A percentile compares a stretch with the other conserved stretches of the same genome.
Conservation (phyloP, 2,888 invertebrate species). For the Drosophila leonis region DNA sequence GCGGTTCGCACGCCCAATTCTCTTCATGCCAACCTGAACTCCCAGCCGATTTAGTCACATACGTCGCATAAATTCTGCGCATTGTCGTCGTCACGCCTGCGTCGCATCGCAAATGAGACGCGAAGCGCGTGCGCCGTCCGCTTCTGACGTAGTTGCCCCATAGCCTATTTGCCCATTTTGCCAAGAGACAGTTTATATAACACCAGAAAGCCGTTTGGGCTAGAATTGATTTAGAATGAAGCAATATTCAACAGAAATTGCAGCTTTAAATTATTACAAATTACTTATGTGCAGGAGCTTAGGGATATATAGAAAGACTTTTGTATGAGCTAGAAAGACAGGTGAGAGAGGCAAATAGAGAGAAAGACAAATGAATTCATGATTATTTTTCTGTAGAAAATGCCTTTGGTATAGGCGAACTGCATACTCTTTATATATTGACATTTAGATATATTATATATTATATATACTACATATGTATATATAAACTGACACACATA, state of each 20-base stretch:
- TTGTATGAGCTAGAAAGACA: too few species aligned
- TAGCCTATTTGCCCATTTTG: conserved; percentile 54
- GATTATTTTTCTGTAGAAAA: too few species aligned
- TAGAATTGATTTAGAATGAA: neutral
- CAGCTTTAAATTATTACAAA: neutral
- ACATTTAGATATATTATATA: too few species aligned
- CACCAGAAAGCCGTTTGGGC: conserved; percentile 31
- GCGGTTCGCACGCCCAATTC: conserved; percentile 65
- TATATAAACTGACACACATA: too few species aligned
- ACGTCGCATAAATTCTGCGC: conserved; percentile 41
- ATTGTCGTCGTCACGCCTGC: conserved; percentile 36
- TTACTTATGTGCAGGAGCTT: too few species aligned
- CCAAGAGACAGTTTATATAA: conserved; percentile 20
- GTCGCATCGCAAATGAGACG: conserved; percentile 57
- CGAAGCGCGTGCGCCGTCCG: conserved; percentile 63
- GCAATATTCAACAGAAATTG: neutral
- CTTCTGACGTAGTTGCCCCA: conserved; percentile 35
- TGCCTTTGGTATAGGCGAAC: too few species aligned
- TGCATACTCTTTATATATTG: too few species aligned
- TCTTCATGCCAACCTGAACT: neutral
- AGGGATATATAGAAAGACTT: too few species aligned
- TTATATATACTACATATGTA: too few species aligned
- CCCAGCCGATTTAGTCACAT: conserved; percentile 40
- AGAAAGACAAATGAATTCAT: too few species aligned
- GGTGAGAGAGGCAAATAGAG: too few species aligned